Conservation (phyloP, 2,113 vertebrate genomes). For the Phyllostomus hastatus region DNA sequence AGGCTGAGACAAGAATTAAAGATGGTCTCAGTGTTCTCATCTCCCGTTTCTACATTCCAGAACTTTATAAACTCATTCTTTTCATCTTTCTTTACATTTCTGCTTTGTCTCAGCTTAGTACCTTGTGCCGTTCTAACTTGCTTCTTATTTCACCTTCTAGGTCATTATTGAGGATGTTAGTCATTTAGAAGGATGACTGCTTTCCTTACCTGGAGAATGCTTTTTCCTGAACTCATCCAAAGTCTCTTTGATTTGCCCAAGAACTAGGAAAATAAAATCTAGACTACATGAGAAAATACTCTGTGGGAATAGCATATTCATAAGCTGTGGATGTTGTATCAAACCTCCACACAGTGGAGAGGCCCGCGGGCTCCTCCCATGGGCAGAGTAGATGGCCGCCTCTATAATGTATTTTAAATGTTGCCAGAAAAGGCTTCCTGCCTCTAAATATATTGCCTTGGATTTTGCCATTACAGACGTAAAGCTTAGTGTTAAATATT, state of each 20-base stretch:
- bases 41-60: neutral
- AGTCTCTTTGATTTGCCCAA: conserved; percentile 72
- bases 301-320: conserved; percentile 62
- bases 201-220: conserved; percentile 59
- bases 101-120: conserved; percentile 36
- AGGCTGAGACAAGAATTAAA: neutral
- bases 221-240: conserved; percentile 65
- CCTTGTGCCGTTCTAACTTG: conserved; percentile 14
- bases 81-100: conserved; percentile 17
- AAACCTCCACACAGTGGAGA: conserved; percentile 16
- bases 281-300: conserved; percentile 61
- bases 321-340: conserved; percentile 62
- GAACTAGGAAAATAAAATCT: conserved; percentile 57
- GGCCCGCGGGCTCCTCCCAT: neutral
- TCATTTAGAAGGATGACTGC: conserved; percentile 63
- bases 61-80: conserved; percentile 50
- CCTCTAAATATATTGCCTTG: conserved; percentile 7
- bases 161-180: conserved; percentile 58
- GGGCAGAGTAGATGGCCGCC: conserved; percentile 12
- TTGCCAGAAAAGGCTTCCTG: conserved; percentile 27
- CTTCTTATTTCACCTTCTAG: conserved; percentile 57
- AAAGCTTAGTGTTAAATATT: neutral
- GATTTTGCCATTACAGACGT: neutral
- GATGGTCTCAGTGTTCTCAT: neutral
- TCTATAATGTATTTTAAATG: neutral